phyloP scores from a whole-genome alignment of 2,113 vertebrate genomes.

The Lagopus muta region DNA sequence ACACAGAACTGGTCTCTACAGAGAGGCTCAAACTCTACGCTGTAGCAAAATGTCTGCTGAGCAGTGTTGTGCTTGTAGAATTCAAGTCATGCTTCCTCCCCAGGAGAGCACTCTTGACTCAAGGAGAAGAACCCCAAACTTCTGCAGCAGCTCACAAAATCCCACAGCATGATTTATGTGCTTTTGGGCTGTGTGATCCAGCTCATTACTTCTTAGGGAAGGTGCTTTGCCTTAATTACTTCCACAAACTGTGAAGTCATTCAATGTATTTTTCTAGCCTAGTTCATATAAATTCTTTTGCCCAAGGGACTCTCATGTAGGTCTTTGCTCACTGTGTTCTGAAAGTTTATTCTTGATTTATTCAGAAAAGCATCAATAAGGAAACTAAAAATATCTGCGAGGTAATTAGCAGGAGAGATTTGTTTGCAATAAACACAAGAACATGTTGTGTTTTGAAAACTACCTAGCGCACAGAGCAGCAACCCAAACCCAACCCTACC shows the following conservation, averaged over 20 bases:
- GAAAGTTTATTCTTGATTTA: background rate
- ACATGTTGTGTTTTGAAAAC: background rate
- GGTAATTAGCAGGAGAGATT: background rate
- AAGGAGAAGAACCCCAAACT: background rate
- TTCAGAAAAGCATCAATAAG: background rate
- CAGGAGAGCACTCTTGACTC: background rate
- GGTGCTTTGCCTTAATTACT: background rate
- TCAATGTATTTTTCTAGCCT: background rate
- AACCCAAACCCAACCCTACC: background rate
- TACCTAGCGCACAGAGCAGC: background rate
- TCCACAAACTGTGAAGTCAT: background rate
- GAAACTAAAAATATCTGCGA: background rate
- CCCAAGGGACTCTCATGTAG: background rate
- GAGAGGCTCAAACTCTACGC: background rate
- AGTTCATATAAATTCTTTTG: background rate
- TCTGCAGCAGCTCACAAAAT: background rate
- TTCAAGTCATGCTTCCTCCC: background rate
- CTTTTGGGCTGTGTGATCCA: background rate
- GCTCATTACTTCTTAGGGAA: background rate
- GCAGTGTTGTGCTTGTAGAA: rapidly evolving
- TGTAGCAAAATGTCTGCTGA: background rate
- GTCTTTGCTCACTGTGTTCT: background rate
- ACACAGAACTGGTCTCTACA: background rate
- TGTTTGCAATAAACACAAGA: background rate
- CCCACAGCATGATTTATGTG: background rate